A percentile compares a stretch with the other conserved stretches of the same genome.
Evolutionary conservation across 1,140 invertebrate species (phyloP).

Genomic region (Tetramorium simillimum): DNA sequence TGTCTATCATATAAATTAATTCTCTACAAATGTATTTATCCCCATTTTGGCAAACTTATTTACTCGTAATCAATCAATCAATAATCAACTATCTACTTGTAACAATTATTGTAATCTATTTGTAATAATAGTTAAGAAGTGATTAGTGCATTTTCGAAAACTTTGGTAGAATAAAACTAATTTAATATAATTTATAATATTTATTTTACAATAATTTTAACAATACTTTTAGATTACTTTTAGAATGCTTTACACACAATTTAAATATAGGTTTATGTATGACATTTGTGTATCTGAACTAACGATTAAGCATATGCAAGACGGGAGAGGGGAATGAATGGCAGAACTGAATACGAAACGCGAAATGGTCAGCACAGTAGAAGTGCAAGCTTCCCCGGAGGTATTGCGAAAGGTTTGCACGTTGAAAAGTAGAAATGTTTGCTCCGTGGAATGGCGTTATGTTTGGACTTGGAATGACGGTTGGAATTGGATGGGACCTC

Average conservation of each 20-base stretch:
- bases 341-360: slow-evolving; percentile 80
- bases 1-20: not conserved
- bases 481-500: slow-evolving; percentile 80
- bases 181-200: not conserved
- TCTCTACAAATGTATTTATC: not conserved
- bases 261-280: slow-evolving; percentile 45
- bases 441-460: slow-evolving; percentile 81
- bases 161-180: not conserved
- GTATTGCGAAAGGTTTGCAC: slow-evolving; percentile 79
- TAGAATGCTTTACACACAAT: slow-evolving; percentile 44
- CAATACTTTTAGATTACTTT: not conserved
- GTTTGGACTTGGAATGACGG: slow-evolving; percentile 84
- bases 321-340: slow-evolving; percentile 64
- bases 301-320: slow-evolving; percentile 68
- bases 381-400: slow-evolving; percentile 77
- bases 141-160: not conserved
- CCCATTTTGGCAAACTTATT: not conserved
- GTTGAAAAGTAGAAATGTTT: slow-evolving; percentile 83
- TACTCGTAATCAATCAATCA: too few relatives aligned
- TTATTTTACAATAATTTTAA: too few relatives aligned
- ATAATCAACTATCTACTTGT: not conserved
- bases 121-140: too few relatives aligned
- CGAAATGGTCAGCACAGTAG: slow-evolving; percentile 83
- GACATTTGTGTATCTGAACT: slow-evolving; percentile 47
- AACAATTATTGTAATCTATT: not conserved